Percentiles rank a stretch among this genome's conserved stretches.
Evolutionary conservation across 2,888 invertebrate species (phyloP).

Genomic region (Aphodius sticticus): DNA sequence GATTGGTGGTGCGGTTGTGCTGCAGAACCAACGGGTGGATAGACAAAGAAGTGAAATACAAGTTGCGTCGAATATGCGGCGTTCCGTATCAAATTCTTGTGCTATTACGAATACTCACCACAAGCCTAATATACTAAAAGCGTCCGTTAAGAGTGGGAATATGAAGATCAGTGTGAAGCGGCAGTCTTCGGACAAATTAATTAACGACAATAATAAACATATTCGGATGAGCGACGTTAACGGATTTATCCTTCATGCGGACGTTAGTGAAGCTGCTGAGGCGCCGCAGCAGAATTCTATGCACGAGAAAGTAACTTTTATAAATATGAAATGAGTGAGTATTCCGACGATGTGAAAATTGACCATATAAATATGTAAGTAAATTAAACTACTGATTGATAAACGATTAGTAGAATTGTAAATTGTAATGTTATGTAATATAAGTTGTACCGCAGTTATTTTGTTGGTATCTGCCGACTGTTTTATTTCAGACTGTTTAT

Average conservation of each 20-base stretch:
- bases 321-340: constrained; percentile 50
- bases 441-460: constrained; percentile 8
- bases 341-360: neutral
- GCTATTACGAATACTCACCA: constrained; percentile 35
- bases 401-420: too few relatives aligned
- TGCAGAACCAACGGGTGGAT: constrained; percentile 59
- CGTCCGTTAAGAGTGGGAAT: constrained; percentile 44
- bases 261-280: constrained; percentile 52
- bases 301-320: constrained; percentile 51
- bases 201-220: constrained; percentile 52
- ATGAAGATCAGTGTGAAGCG: constrained; percentile 48
- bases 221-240: constrained; percentile 51
- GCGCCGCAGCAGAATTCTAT: constrained; percentile 49
- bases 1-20: constrained; percentile 65
- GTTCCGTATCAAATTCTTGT: constrained; percentile 33
- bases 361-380: neutral
- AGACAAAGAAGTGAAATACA: constrained; percentile 56
- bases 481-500: constrained; percentile 38
- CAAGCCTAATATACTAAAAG: constrained; percentile 52
- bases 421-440: constrained; percentile 12
- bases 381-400: neutral
- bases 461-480: constrained; percentile 34
- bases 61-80: constrained; percentile 49
- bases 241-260: constrained; percentile 54
- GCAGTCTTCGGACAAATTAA: constrained; percentile 50